Percentiles rank a stretch among this genome's conserved stretches.
These are phyloP conservation scores for Argentina silus DNA, from an alignment of 2,797 vertebrate genomes.

Conservation along the genomic window DNA sequence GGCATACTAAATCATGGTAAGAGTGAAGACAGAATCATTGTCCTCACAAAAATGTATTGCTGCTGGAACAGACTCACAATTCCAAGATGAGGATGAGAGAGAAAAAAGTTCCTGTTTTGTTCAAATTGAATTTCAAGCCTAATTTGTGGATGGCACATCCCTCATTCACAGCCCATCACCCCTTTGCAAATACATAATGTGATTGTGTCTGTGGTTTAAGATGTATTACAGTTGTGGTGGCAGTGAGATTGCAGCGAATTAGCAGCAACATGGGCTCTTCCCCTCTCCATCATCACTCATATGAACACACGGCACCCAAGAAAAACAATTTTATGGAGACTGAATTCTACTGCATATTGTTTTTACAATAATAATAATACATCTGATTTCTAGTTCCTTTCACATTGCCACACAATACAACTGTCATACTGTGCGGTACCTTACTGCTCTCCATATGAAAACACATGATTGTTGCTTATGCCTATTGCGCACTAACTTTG, in stretches of 20 bases:
- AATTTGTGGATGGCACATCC: slow-evolving; percentile 48
- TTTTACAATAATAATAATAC: background rate
- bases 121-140: slow-evolving; percentile 53
- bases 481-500: background rate
- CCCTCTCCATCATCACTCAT: background rate
- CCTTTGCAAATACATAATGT: slow-evolving; percentile 44
- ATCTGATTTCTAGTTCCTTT: background rate
- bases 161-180: slow-evolving; percentile 45
- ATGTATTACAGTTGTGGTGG: background rate
- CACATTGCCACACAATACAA: background rate
- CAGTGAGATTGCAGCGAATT: slow-evolving; percentile 4
- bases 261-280: slow-evolving; percentile 7
- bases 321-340: background rate
- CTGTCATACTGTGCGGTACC: background rate
- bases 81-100: slow-evolving; percentile 31
- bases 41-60: slow-evolving; percentile 37
- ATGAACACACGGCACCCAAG: background rate
- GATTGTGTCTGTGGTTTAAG: slow-evolving; percentile 15
- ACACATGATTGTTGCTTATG: background rate
- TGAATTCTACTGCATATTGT: background rate
- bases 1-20: too few species aligned
- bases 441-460: background rate
- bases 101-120: slow-evolving; percentile 41
- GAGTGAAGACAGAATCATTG: slow-evolving; percentile 32
- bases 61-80: slow-evolving; percentile 42